Percentiles rank a stretch among this genome's conserved stretches.
Evolutionary conservation across 2,888 invertebrate genomes (phyloP).

Genomic region (Mylabris sibirica): DNA sequence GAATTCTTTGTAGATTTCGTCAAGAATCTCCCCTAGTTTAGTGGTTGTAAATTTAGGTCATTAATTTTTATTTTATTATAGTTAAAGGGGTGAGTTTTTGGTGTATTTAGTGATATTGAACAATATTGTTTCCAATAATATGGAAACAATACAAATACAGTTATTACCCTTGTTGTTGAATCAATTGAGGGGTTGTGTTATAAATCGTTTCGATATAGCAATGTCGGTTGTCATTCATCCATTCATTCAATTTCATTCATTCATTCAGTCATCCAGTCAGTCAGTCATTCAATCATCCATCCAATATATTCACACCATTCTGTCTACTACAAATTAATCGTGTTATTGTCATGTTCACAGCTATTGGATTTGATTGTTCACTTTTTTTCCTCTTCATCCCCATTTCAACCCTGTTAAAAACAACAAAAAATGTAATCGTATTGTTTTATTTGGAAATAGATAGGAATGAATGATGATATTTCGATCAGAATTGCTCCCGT

Average conservation of each 20-base stretch:
- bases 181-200: constrained; percentile 37
- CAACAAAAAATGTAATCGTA: not conserved
- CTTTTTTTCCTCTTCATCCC: not conserved
- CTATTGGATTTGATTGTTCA: constrained; percentile 47
- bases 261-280: constrained; percentile 1
- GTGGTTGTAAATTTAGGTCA: not conserved
- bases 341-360: constrained; percentile 47
- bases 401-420: constrained; percentile 9
- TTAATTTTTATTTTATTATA: constrained; percentile 4
- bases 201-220: constrained; percentile 34
- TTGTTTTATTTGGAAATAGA: not conserved
- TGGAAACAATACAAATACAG: not conserved
- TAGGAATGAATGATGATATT: constrained; percentile 2
- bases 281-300: constrained; percentile 13
- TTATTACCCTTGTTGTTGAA: constrained; percentile 5
- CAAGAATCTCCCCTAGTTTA: not conserved
- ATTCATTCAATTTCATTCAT: constrained; percentile 26
- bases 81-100: constrained; percentile 10
- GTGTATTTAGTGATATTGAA: not conserved
- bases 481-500: not conserved
- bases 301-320: constrained; percentile 15
- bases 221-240: constrained; percentile 53
- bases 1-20: not conserved
- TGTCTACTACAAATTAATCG: constrained; percentile 50
- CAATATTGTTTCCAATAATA: not conserved